phyloP scores from a whole-genome alignment of 2,888 invertebrate species.

The Andrena trimmerana region DNA sequence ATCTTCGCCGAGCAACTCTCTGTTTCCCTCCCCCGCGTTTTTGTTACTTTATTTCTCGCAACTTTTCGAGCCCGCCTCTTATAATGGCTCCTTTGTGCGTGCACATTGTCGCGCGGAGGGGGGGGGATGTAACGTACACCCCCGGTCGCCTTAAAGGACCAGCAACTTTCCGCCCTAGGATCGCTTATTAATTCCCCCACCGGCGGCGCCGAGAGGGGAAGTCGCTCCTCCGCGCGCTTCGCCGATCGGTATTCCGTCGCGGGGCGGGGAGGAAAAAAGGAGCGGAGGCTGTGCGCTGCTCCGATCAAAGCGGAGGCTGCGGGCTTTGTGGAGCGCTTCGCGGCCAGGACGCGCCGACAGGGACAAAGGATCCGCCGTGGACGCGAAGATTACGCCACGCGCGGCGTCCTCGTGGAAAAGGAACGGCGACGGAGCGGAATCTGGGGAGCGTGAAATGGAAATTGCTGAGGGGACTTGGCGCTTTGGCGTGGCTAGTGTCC shows the following conservation, averaged over 20 bases:
- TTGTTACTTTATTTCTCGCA: conserved; percentile 48
- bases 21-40: neutral
- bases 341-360: conserved; percentile 27
- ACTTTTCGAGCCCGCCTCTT: conserved; percentile 67
- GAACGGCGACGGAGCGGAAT: conserved; percentile 39
- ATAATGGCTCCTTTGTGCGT: conserved; percentile 55
- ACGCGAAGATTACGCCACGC: conserved; percentile 32
- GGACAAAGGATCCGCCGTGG: conserved; percentile 35
- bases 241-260: neutral
- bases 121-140: no score
- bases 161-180: conserved; percentile 35
- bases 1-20: conserved; percentile 69
- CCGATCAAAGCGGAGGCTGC: conserved; percentile 41
- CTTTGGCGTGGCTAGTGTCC: conserved; percentile 14
- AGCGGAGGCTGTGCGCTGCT: conserved; percentile 5
- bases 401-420: conserved; percentile 31
- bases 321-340: conserved; percentile 23
- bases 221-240: no score
- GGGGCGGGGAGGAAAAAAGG: neutral
- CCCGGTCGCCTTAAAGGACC: conserved; percentile 46
- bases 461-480: conserved; percentile 41
- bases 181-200: conserved; percentile 46
- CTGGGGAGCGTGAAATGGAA: conserved; percentile 36
- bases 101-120: conserved; percentile 2
- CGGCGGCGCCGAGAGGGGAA: no score